Conservation (phyloP, 2,113 vertebrate species). For the Dipodomys spectabilis region DNA sequence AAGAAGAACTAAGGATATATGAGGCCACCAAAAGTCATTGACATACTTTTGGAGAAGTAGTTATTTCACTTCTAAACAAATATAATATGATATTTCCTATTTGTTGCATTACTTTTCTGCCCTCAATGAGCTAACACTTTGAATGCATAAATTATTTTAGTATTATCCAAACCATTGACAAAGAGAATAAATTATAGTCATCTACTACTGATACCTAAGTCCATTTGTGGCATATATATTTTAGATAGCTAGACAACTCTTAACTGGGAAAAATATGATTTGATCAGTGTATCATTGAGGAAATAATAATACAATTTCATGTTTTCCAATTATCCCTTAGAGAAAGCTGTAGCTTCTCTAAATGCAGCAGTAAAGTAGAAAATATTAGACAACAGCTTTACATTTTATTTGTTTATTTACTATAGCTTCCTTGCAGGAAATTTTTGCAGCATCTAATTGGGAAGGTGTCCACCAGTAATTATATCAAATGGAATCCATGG, state of each 20-base stretch:
- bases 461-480: constrained; percentile 75
- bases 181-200: constrained; percentile 19
- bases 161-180: constrained; percentile 3
- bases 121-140: background rate
- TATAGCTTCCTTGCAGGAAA: constrained; percentile 61
- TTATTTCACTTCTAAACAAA: constrained; percentile 53
- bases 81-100: background rate
- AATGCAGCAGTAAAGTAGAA: background rate
- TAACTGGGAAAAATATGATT: background rate
- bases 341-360: constrained; percentile 24
- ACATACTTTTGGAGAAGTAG: background rate
- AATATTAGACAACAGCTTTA: background rate
- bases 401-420: constrained; percentile 65
- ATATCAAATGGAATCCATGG: constrained; percentile 66
- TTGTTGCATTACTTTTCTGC: background rate
- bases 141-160: background rate
- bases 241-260: background rate
- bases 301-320: background rate
- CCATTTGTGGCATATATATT: background rate
- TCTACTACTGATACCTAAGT: constrained; percentile 7
- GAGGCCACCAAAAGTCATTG: background rate
- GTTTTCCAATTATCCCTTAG: background rate
- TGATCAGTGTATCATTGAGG: constrained; percentile 11
- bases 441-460: constrained; percentile 59
- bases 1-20: constrained; percentile 10